A percentile compares a stretch with the other conserved stretches of the same genome.
Evolutionary conservation across 2,888 invertebrate genomes (phyloP).

Genomic region (Aradus depressus): DNA sequence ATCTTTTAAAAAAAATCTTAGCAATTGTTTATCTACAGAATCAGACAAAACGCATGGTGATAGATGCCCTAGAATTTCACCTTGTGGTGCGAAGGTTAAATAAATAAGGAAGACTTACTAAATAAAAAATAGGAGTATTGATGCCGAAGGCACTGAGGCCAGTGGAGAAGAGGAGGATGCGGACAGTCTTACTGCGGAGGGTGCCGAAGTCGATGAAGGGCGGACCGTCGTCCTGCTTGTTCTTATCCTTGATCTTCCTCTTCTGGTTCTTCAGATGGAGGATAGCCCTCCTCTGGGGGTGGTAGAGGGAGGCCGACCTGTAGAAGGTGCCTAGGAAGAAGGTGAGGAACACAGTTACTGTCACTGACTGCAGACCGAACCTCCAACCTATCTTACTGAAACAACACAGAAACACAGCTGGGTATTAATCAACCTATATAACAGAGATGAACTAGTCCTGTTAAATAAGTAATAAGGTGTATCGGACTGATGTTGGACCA

Average conservation of each 20-base stretch:
- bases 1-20: no score
- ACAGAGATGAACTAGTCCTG: no score
- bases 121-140: conserved; percentile 72
- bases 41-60: no score
- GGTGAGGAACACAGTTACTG: conserved; percentile 69
- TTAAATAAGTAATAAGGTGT: no score
- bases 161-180: conserved; percentile 68
- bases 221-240: conserved; percentile 61
- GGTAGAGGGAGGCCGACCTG: conserved; percentile 77
- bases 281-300: conserved; percentile 75
- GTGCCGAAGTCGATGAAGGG: conserved; percentile 81
- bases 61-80: no score
- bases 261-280: conserved; percentile 82
- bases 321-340: conserved; percentile 80
- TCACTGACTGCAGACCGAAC: conserved; percentile 70
- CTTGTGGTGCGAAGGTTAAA: not conserved
- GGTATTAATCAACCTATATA: not conserved
- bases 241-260: conserved; percentile 59
- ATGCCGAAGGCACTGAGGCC: conserved; percentile 72
- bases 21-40: no score
- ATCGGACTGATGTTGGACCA: no score
- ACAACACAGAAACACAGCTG: not conserved
- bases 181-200: conserved; percentile 69
- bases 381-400: conserved; percentile 47
- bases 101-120: conserved; percentile 40